Percentiles rank a stretch among this genome's conserved stretches.
phyloP scores from a whole-genome alignment of 53 echinoderm and acorn worm species.

The Henricia sp. region DNA sequence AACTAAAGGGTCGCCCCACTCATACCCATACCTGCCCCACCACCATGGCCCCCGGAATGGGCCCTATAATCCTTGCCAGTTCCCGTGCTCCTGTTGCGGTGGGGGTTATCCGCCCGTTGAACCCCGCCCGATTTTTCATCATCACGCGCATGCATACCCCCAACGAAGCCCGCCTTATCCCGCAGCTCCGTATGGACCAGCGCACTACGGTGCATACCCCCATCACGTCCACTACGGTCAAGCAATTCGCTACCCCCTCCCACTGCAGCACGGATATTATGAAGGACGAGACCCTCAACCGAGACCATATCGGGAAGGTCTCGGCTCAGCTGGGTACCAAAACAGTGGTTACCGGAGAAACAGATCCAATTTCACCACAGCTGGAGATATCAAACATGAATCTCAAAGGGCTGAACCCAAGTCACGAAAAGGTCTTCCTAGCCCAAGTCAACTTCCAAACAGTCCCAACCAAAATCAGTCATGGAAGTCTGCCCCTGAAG shows the following conservation, averaged over 20 bases:
- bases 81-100: neutral
- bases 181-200: no score
- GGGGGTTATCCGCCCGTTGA: neutral
- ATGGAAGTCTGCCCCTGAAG: neutral
- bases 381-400: neutral
- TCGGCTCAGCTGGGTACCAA: neutral
- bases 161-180: no score
- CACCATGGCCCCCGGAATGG: neutral
- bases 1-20: neutral
- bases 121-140: neutral
- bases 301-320: neutral
- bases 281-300: neutral
- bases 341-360: neutral
- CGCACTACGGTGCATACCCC: neutral
- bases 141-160: neutral
- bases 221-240: neutral
- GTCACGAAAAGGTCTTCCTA: neutral
- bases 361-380: neutral
- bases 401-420: neutral
- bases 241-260: neutral
- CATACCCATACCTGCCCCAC: neutral
- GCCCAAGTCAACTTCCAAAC: neutral
- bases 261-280: neutral
- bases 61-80: neutral
- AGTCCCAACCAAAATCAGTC: no score